A percentile compares a stretch with the other conserved stretches of the same genome.
Conservation (phyloP, 2,888 invertebrate genomes). For the Pristionchus japonicus region DNA sequence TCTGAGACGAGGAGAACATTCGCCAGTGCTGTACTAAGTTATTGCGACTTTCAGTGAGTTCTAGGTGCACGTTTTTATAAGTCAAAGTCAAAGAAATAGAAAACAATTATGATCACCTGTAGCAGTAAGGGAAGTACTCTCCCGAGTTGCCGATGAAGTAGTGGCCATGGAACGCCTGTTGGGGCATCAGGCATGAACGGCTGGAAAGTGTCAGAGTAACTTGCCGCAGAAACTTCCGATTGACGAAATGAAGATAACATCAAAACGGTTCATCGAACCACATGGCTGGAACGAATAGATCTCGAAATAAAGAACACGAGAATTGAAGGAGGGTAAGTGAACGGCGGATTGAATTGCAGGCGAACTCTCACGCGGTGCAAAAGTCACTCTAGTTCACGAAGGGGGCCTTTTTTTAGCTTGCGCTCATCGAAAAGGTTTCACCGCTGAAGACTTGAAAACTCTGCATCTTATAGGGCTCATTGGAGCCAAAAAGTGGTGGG, state of each 20-base stretch:
- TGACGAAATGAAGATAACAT: background rate
- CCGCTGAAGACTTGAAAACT: background rate
- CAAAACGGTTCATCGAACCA: no score
- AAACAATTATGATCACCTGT: background rate
- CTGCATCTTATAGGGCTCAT: background rate
- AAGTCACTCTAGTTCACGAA: background rate
- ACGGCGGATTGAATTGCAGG: background rate
- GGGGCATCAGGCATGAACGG: background rate
- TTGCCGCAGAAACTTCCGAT: background rate
- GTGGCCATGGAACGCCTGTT: background rate
- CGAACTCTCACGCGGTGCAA: background rate
- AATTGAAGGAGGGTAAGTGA: background rate
- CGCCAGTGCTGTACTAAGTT: no score
- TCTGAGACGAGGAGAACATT: no score
- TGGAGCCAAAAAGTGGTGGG: background rate
- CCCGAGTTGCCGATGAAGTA: conserved; percentile 31
- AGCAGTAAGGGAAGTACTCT: conserved; percentile 38
- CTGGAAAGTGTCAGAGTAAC: no score
- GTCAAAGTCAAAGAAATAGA: no score
- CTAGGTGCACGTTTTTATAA: no score
- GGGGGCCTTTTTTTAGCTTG: background rate
- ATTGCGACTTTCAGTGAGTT: no score
- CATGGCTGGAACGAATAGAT: no score
- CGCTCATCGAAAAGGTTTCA: background rate
- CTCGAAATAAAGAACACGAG: background rate